phyloP scores from a whole-genome alignment of 2,888 invertebrate genomes.

The Orchesella flavescens region DNA sequence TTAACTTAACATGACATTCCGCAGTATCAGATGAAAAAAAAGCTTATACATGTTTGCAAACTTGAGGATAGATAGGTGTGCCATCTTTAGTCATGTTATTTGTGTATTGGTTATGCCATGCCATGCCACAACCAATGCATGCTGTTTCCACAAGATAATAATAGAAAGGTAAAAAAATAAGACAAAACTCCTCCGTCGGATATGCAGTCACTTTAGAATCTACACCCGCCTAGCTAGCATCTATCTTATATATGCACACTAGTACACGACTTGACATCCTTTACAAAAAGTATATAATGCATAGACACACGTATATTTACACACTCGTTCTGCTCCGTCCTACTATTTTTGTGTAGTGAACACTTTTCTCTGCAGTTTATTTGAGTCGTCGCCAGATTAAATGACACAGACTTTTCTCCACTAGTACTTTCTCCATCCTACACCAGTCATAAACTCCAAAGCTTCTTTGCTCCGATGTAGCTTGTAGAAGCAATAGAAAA shows the following conservation, averaged over 20 bases:
- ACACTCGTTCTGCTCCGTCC: background rate
- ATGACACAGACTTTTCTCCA: conserved; percentile 62
- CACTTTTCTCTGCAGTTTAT: conserved; percentile 65
- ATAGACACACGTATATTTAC: no score
- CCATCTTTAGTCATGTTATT: conserved; percentile 16
- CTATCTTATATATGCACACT: no score
- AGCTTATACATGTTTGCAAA: conserved; percentile 29
- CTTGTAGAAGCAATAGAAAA: conserved; percentile 15
- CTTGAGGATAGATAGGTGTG: conserved; percentile 22
- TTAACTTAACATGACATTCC: conserved; percentile 26
- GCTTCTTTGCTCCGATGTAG: conserved; percentile 16
- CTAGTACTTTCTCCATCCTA: background rate
- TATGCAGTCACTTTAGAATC: background rate
- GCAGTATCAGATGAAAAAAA: conserved; percentile 23
- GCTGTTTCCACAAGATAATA: conserved; percentile 47
- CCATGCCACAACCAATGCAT: conserved; percentile 22
- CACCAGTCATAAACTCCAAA: conserved; percentile 25
- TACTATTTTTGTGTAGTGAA: conserved; percentile 46
- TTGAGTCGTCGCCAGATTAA: conserved; percentile 67
- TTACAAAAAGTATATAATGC: no score
- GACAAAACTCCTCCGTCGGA: no score
- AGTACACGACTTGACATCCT: no score
- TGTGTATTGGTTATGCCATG: conserved; percentile 34
- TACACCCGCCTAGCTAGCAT: no score
- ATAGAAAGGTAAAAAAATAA: conserved; percentile 16